A percentile compares a stretch with the other conserved stretches of the same genome.
Conservation (phyloP, 2,113 vertebrate genomes). For the Cebus imitator region DNA sequence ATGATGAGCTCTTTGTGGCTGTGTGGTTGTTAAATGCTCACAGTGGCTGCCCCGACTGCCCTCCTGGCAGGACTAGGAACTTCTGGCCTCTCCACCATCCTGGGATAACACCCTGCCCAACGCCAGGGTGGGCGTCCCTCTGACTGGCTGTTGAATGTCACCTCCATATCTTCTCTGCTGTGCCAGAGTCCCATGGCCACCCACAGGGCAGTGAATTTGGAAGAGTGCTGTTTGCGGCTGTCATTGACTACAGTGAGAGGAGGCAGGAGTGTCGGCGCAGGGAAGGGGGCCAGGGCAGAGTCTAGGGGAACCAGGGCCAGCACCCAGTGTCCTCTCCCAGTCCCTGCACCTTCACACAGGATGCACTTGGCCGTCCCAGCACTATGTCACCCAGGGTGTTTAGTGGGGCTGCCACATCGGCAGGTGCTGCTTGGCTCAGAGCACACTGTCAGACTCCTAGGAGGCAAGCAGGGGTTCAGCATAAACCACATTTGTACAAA, state of each 20-base stretch:
- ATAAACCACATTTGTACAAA: too few relatives aligned
- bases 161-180: not conserved
- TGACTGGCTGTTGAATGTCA: not conserved
- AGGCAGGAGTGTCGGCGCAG: rapidly evolving
- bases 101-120: too few relatives aligned
- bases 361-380: too few relatives aligned
- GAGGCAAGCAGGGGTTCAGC: not conserved
- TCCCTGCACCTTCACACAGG: rapidly evolving
- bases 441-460: rapidly evolving
- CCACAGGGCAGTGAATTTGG: not conserved
- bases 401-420: rapidly evolving
- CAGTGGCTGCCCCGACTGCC: not conserved
- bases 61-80: rapidly evolving
- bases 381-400: not conserved
- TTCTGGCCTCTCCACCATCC: too few relatives aligned
- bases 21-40: rapidly evolving
- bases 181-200: not conserved
- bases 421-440: not conserved
- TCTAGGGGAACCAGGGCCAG: not conserved
- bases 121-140: too few relatives aligned
- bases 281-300: rapidly evolving
- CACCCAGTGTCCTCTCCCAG: not conserved
- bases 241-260: too few relatives aligned
- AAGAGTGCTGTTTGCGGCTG: rapidly evolving
- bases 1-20: rapidly evolving